A percentile compares a stretch with the other conserved stretches of the same genome.
These are phyloP conservation scores for Sebastes schlegelii DNA, from an alignment of 2,113 vertebrate species.

Conservation along the genomic window DNA sequence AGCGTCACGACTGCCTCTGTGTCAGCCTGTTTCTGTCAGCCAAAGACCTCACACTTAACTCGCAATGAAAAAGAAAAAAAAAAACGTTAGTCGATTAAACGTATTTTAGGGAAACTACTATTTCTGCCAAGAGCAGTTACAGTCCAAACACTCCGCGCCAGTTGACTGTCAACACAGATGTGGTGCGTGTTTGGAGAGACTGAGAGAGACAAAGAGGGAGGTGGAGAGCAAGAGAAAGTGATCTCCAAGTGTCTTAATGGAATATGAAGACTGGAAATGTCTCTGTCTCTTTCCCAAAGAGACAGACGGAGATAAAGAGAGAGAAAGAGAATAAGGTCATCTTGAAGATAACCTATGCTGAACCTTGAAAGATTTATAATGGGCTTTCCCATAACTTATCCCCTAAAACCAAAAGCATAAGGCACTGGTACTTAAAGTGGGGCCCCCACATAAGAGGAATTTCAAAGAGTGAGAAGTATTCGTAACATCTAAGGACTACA, in stretches of 20 bases:
- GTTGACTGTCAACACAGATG: constrained; percentile 71
- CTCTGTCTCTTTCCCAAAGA: constrained; percentile 10
- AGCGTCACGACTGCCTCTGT: constrained; percentile 41
- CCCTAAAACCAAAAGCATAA: constrained; percentile 8
- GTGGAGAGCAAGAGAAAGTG: constrained; percentile 45
- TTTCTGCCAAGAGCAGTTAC: constrained; percentile 59
- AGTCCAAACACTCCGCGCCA: constrained; percentile 50
- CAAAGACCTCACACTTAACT: constrained; percentile 58
- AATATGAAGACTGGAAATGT: constrained; percentile 49
- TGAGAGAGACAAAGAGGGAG: constrained; percentile 42
- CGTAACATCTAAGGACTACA: background rate
- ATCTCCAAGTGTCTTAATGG: constrained; percentile 5
- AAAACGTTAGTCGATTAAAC: constrained; percentile 57
- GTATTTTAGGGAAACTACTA: constrained; percentile 53
- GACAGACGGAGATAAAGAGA: constrained; percentile 5
- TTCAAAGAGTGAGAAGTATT: constrained; percentile 5
- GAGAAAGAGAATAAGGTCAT: constrained; percentile 39
- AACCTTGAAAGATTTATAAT: constrained; percentile 29
- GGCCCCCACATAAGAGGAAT: background rate
- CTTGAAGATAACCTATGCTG: constrained; percentile 7
- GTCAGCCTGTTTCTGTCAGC: constrained; percentile 43
- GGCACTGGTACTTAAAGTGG: constrained; percentile 6
- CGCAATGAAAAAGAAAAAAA: constrained; percentile 32
- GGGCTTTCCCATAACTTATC: constrained; percentile 10
- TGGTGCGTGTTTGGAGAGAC: constrained; percentile 61